Conservation (phyloP, 2,888 invertebrate species). For the Mesoligia furuncula region DNA sequence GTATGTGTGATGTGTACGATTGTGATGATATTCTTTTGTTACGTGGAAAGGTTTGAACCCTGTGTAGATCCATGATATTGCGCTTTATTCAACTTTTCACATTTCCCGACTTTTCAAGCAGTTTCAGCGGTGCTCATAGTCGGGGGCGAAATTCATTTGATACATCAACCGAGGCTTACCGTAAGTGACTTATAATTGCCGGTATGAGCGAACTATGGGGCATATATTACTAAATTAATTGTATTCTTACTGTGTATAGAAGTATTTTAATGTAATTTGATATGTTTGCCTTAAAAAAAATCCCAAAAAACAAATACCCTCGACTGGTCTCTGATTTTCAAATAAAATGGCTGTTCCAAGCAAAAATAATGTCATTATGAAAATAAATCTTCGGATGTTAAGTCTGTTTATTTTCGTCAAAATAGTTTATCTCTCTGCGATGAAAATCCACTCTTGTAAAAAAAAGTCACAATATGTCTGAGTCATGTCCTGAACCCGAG, state of each 20-base stretch:
- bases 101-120: slow-evolving; percentile 43
- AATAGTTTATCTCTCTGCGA: slow-evolving; percentile 37
- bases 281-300: background rate
- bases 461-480: slow-evolving; percentile 58
- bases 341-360: background rate
- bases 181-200: slow-evolving; percentile 18
- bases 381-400: slow-evolving; percentile 15
- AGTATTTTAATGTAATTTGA: background rate
- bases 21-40: background rate
- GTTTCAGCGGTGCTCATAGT: slow-evolving; percentile 23
- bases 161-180: slow-evolving; percentile 20
- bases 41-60: slow-evolving; percentile 19
- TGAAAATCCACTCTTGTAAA: slow-evolving; percentile 52
- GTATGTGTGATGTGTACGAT: background rate
- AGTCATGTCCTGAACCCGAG: slow-evolving; percentile 58
- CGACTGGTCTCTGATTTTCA: background rate
- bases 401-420: slow-evolving; percentile 26
- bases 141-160: slow-evolving; percentile 33
- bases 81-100: slow-evolving; percentile 47
- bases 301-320: background rate
- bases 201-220: background rate
- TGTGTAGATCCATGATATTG: slow-evolving; percentile 42
- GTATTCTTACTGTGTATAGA: background rate
- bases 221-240: background rate
- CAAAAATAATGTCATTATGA: background rate